Base-by-base conservation (phyloP, 2,113 vertebrate species). In the Myrmecobius fasciatus region DNA sequence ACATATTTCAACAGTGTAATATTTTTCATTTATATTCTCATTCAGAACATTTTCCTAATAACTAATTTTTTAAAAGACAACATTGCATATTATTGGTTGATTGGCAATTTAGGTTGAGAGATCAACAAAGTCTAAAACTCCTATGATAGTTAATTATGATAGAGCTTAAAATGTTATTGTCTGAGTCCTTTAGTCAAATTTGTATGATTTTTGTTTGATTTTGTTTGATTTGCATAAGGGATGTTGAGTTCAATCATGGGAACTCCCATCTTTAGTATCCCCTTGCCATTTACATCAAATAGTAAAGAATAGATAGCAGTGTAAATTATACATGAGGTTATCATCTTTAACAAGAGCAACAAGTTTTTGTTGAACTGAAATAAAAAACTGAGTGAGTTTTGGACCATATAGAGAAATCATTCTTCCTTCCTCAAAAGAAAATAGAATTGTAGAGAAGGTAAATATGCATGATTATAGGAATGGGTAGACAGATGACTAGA, bases 81-180 rank as follows among this genome's bases (percentile, higher is more conserved):
- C 31, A 67, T 67, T 67, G 31, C 60, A 91, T 51, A 36, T 1
- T 88, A 9, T 31, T 22, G 60, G n/a, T 91, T 20, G 6, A 49
- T 43, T 95, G 31, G 92, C 94, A 95, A 48, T 26, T 95, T 92
- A 36, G 52, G 25, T 9, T 91, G 31, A 91, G 43, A 89, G 90
- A 31, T 90, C 31, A 95, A 6, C 53, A 22, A 31, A 46, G 0
- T 56, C 52, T 46, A 93, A 93, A 94, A 24, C 88, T 49, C 88
- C 5, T 17, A 25, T 91, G 88, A 54, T 11, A 89, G 53, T 93
- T 89, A 91, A 56, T 95, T 93, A 8, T n/a, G n/a, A n/a, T 28
- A 93, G 89, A 20, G 26, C 75, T 90, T 46, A 89, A 83, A 95
- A 94, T 56, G 1, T 88, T 47, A 91, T 22, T 91, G 25, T 36